Conservation (phyloP, 1,140 invertebrate genomes). For the Eubasilissa regina region DNA sequence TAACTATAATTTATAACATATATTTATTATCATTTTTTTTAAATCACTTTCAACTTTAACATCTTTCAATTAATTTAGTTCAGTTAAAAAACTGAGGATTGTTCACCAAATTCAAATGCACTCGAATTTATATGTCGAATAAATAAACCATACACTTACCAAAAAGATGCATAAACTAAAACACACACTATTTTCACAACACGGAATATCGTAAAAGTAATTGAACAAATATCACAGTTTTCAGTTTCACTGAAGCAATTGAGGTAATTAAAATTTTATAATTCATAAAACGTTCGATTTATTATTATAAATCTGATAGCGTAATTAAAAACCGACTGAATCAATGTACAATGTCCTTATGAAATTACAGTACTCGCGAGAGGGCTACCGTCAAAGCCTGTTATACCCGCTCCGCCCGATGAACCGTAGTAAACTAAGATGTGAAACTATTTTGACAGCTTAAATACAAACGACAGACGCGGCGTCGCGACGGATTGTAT, state of each 20-base stretch:
- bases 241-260: slow-evolving; percentile 25
- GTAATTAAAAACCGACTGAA: no score
- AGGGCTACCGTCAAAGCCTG: slow-evolving; percentile 6
- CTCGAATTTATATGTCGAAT: no score
- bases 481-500: neutral
- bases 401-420: slow-evolving; percentile 26
- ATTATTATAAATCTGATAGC: no score
- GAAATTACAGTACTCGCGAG: neutral
- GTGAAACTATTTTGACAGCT: slow-evolving; percentile 46
- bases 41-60: no score
- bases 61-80: no score
- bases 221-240: neutral
- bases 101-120: no score
- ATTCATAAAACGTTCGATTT: slow-evolving; percentile 23
- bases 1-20: no score
- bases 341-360: neutral
- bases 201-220: neutral
- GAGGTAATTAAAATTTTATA: neutral
- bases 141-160: neutral
- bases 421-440: slow-evolving; percentile 37
- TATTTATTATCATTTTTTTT: no score
- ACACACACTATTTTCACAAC: slow-evolving; percentile 20
- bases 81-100: no score
- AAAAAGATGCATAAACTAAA: neutral
- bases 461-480: slow-evolving; percentile 44